Percentiles rank a stretch among this genome's conserved stretches.
Conservation (phyloP, 2,113 vertebrate species). For the Acinonyx jubatus region DNA sequence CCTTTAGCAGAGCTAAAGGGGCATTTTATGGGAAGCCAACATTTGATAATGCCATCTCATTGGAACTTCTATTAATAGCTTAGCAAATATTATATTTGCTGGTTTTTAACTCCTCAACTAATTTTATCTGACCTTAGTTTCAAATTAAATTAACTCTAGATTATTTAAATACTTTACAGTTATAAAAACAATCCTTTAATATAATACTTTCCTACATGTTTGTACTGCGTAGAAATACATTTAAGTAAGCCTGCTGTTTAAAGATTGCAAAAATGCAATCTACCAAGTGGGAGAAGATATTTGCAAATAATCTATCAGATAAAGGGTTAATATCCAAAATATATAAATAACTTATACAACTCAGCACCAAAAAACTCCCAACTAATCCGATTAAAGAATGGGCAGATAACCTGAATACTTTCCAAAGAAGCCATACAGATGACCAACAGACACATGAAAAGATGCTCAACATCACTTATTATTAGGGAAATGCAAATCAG, state of each 20-base stretch:
- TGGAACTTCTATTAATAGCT: not conserved
- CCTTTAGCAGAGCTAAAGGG: not conserved
- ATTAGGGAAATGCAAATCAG: not conserved
- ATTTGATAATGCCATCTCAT: not conserved
- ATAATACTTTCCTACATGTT: not conserved
- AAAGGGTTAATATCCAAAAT: not conserved
- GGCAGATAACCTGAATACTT: not conserved
- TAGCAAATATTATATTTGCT: not conserved
- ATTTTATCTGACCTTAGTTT: conserved; percentile 34
- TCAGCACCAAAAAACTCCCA: not conserved
- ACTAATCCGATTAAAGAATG: not conserved
- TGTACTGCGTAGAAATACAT: not conserved
- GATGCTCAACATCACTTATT: not conserved
- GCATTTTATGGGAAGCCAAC: no score
- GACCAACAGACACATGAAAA: not conserved
- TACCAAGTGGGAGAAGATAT: not conserved
- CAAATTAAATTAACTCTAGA: not conserved
- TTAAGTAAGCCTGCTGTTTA: not conserved
- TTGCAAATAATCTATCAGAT: not conserved
- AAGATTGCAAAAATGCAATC: not conserved
- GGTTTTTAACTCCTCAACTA: conserved; percentile 2
- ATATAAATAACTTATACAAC: not conserved
- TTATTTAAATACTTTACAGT: not conserved
- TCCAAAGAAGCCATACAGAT: not conserved
- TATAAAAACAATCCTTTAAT: not conserved